These are phyloP conservation scores for Albula goreensis DNA, from an alignment of 2,113 vertebrate genomes.

Conservation along the genomic window DNA sequence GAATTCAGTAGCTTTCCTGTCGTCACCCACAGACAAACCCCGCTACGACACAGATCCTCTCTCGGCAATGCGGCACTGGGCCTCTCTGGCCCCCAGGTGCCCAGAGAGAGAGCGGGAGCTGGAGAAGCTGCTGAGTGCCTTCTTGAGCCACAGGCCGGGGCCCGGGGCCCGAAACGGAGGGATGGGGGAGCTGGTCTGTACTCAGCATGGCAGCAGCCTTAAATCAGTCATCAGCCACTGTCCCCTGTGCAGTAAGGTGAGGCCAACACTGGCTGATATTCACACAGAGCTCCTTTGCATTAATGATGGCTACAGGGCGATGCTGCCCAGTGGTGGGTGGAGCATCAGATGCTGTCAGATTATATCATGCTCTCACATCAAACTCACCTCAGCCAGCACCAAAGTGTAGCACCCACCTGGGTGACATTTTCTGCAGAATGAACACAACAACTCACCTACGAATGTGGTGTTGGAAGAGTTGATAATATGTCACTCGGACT, in stretches of 20 bases:
- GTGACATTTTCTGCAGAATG: not conserved
- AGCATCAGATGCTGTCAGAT: too few relatives aligned
- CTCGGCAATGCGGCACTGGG: not conserved
- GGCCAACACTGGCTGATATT: not conserved
- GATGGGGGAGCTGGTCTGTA: not conserved
- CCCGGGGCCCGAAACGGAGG: not conserved
- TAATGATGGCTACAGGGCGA: too few relatives aligned
- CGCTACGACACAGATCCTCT: not conserved
- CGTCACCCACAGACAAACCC: not conserved
- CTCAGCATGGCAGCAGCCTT: slow-evolving; percentile 44
- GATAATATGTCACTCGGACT: not conserved
- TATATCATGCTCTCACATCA: too few relatives aligned
- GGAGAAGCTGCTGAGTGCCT: slow-evolving; percentile 62
- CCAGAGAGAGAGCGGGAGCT: slow-evolving; percentile 62
- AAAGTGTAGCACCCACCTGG: too few relatives aligned
- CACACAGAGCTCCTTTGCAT: not conserved
- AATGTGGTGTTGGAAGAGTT: not conserved
- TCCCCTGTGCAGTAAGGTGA: slow-evolving; percentile 67
- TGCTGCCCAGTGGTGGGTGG: too few relatives aligned
- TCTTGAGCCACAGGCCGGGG: slow-evolving; percentile 59
- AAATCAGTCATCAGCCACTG: slow-evolving; percentile 55
- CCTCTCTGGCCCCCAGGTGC: not conserved
- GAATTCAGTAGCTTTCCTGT: too few relatives aligned
- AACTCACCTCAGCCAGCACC: too few relatives aligned
- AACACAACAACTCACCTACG: too few relatives aligned